Conservation (phyloP, 2,113 vertebrate species). For the Micronycteris hirsuta region DNA sequence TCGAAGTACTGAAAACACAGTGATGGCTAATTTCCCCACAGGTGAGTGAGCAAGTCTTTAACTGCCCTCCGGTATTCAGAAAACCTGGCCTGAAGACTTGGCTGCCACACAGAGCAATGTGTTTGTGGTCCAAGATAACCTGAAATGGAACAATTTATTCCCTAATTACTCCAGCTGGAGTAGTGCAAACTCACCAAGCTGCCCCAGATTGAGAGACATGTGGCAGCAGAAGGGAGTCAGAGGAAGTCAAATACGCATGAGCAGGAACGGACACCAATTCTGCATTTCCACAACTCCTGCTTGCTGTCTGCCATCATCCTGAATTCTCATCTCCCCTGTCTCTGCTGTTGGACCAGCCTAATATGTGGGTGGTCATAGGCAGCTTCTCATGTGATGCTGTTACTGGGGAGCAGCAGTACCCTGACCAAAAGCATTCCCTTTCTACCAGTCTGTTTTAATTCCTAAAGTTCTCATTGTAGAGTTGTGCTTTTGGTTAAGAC, state of each 20-base stretch:
- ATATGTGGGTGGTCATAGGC: not conserved
- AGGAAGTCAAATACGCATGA: not conserved
- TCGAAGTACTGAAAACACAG: not conserved
- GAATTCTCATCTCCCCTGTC: not conserved
- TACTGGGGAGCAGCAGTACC: no score
- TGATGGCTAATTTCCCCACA: not conserved
- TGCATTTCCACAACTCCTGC: not conserved
- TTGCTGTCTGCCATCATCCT: not conserved
- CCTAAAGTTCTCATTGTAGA: not conserved
- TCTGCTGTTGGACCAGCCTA: not conserved
- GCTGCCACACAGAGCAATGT: not conserved
- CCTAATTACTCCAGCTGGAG: not conserved
- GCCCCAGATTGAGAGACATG: slow-evolving; percentile 18
- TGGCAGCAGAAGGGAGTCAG: not conserved
- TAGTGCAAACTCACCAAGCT: not conserved
- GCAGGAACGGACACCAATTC: not conserved
- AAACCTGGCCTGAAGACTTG: slow-evolving; percentile 1
- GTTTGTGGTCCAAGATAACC: not conserved
- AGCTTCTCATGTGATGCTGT: not conserved
- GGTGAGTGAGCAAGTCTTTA: slow-evolving; percentile 27
- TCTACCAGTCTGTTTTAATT: not conserved
- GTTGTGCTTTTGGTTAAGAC: not conserved
- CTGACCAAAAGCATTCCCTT: not conserved
- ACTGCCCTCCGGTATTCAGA: not conserved
- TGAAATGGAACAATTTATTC: slow-evolving; percentile 17